A percentile compares a stretch with the other conserved stretches of the same genome.
Conservation (phyloP, 2,888 invertebrate genomes). For the Polyommatus iphigenia region DNA sequence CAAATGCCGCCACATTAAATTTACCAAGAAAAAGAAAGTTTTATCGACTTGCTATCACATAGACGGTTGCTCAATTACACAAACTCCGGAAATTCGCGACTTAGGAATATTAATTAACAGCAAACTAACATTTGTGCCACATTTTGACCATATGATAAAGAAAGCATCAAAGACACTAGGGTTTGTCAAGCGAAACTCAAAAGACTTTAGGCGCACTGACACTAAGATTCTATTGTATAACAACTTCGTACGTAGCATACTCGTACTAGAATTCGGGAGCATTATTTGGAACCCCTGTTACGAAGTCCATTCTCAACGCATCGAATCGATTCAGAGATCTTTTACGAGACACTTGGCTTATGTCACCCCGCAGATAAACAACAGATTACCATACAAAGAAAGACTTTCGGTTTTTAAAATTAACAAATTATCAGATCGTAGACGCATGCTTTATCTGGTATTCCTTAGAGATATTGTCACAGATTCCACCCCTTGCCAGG, state of each 20-base stretch:
- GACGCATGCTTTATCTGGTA: background rate
- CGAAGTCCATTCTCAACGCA: background rate
- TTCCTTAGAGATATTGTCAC: background rate
- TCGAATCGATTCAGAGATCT: background rate
- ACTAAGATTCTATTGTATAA: background rate
- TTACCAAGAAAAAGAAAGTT: background rate
- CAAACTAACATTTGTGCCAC: no score
- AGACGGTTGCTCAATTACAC: background rate
- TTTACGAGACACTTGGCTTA: background rate
- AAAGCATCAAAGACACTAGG: no score
- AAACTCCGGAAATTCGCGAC: no score
- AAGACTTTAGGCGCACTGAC: no score
- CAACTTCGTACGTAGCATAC: background rate
- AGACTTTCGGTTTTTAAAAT: constrained; percentile 1
- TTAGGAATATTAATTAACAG: no score
- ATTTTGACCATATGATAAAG: no score
- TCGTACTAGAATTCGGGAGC: background rate
- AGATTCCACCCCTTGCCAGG: background rate
- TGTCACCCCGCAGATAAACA: no score
- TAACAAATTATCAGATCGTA: background rate
- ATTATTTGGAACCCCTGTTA: background rate
- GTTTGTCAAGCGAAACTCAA: no score
- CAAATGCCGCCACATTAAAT: background rate
- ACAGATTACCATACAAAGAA: no score
- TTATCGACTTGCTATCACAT: background rate